Conservation (phyloP, 2,797 vertebrate genomes). For the Mormyrops attenuatus region DNA sequence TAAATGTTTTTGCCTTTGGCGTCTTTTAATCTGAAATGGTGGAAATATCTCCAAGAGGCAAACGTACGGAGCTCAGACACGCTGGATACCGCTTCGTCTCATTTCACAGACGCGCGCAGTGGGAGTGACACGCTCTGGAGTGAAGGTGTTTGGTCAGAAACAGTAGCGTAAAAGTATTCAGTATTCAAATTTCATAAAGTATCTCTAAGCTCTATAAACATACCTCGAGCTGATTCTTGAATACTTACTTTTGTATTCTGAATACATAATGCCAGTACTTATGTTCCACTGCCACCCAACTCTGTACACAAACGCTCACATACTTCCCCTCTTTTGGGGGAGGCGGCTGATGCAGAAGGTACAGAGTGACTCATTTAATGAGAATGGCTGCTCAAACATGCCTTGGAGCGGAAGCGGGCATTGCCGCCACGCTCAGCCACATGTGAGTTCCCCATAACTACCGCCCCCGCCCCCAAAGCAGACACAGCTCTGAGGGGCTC, state of each 20-base stretch:
- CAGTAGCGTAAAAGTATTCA: background rate
- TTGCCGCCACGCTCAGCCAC: background rate
- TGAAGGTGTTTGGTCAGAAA: background rate
- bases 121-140: background rate
- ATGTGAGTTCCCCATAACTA: background rate
- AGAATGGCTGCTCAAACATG: background rate
- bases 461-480: background rate
- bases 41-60: background rate
- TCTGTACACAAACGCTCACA: background rate
- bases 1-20: background rate
- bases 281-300: background rate
- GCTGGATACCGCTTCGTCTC: background rate
- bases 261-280: background rate
- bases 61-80: background rate
- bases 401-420: background rate
- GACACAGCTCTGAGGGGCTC: background rate
- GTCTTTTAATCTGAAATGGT: background rate
- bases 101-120: background rate
- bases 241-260: background rate
- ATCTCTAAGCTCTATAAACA: background rate
- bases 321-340: background rate
- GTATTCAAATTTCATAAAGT: background rate
- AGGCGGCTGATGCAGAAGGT: background rate
- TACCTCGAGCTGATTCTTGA: background rate
- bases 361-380: background rate